Percentiles rank a stretch among this genome's conserved stretches.
phyloP scores from a whole-genome alignment of 1,140 invertebrate genomes.

The Spodoptera litura region DNA sequence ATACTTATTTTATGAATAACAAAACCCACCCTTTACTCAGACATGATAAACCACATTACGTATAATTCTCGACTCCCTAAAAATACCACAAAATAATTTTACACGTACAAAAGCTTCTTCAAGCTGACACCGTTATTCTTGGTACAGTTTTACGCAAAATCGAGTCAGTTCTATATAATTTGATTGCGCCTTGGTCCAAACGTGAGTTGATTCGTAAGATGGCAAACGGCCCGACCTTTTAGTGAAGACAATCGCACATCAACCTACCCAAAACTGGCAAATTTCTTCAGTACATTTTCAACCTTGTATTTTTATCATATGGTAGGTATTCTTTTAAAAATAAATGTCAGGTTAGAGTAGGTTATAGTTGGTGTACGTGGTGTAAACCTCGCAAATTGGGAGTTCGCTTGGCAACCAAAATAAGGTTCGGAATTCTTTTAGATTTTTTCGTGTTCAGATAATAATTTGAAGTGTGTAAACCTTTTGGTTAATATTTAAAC shows the following conservation, averaged over 20 bases:
- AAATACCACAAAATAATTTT: no score
- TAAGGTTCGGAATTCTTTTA: background rate
- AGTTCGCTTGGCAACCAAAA: background rate
- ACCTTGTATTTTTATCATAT: no score
- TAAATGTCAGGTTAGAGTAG: no score
- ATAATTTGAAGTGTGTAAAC: slow-evolving; percentile 23
- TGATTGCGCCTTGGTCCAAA: slow-evolving; percentile 43
- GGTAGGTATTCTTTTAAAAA: no score
- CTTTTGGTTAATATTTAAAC: slow-evolving; percentile 3
- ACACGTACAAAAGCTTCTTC: background rate
- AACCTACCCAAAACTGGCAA: no score
- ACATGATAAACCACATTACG: no score
- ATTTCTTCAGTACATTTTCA: no score
- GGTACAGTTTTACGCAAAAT: slow-evolving; percentile 36
- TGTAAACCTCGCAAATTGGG: slow-evolving; percentile 18
- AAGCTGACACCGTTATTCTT: background rate
- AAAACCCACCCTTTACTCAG: no score
- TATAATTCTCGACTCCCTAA: no score
- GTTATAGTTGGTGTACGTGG: slow-evolving; percentile 12
- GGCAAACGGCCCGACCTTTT: slow-evolving; percentile 23
- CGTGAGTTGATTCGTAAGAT: slow-evolving; percentile 47
- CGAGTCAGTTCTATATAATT: slow-evolving; percentile 51
- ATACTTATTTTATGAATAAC: no score
- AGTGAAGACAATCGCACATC: background rate
- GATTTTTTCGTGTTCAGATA: background rate